Base-by-base conservation (phyloP, 2,797 vertebrate genomes). In the Tadarida brasiliensis region DNA sequence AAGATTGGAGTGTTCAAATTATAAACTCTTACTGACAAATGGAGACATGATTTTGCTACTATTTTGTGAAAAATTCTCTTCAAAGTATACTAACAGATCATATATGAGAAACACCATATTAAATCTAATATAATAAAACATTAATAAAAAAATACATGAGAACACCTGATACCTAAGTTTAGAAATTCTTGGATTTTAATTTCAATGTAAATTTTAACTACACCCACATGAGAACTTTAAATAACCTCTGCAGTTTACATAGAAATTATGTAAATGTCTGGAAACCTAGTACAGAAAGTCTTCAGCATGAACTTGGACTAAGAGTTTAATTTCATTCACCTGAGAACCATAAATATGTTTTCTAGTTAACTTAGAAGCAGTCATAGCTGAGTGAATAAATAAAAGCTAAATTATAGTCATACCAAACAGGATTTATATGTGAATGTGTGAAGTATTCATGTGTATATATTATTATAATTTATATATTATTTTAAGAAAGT, bases 271-370 rank as follows among this genome's bases (percentile, higher is more conserved):
- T 49, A 94, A 86, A 39, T 61, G 7, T 87, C 11, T 87, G 4
- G 68, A 93, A 35, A 77, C 0, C 24, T 26, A 44, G 26, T 30
- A 47, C 11, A 76, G 51, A 57, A 71, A 80, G 11, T 49, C 56
- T 82, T 77, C 11, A 70, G 3, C 35, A 49, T 61, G 16, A 77
- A 77, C 2, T 24, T 73, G 5, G 15, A 28, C 10, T 65, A 26
- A 70, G 70, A 35, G 16, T 78, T 88, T 73, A 90, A 49, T 67
- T 88, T 82, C 7, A 80, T 87, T 96, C 12, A 63, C 11, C 24
- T 54, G 20, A 73, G 11, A 63, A 17, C 11, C n/a, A 11, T 78
- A 73, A 71, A 57, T 12, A 83, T 20, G 2, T 44, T 87, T 82
- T 77, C 57, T 33, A 39, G 30, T 80, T 80, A 80, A 65, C 11